Evolutionary conservation across 2,888 invertebrate genomes (phyloP), one percentile per base, ranked within the genome.

Genomic region (Oxycera nigricornis): DNA sequence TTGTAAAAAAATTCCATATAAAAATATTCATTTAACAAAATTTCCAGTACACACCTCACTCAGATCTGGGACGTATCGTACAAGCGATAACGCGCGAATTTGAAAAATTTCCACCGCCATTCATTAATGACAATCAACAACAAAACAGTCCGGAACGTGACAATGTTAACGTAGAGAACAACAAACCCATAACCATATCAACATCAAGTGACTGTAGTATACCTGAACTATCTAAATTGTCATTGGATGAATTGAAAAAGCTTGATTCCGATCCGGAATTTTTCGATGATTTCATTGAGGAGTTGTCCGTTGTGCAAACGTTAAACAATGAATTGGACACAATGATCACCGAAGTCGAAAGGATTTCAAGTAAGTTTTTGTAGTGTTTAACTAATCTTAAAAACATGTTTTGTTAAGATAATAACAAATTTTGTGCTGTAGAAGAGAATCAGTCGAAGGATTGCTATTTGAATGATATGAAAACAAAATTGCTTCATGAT

Each of bases 1-100:
- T n/a, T n/a, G n/a, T n/a, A n/a, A n/a, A n/a, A n/a, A n/a, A n/a
- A n/a, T n/a, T n/a, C n/a, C n/a, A n/a, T n/a, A n/a, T n/a, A n/a
- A n/a, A n/a, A n/a, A n/a, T n/a, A n/a, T n/a, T n/a, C n/a, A n/a
- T n/a, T n/a, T n/a, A n/a, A n/a, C n/a, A n/a, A n/a, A n/a, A n/a
- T 75, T 79, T 78, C 76, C 77, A 91, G 89, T 94, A 91, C 81
- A 91, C 92, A 20, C 86, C 90, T 52, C 92, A 93, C 84, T 93
- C 93, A 0, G 94, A 94, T 84, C 87, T 94, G 77, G 93, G 93
- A 0, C 88, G 93, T 74, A 91, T 94, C 2, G 94, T 94, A 0
- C 93, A 93, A 83, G 94, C 92, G 22, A 91, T 94, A 62, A 92
- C 92, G 77, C 86, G 94, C 73, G 94, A 94, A 83, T 92, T 92